Evolutionary conservation across 2,113 vertebrate species (phyloP).

Genomic region (Athene noctua): DNA sequence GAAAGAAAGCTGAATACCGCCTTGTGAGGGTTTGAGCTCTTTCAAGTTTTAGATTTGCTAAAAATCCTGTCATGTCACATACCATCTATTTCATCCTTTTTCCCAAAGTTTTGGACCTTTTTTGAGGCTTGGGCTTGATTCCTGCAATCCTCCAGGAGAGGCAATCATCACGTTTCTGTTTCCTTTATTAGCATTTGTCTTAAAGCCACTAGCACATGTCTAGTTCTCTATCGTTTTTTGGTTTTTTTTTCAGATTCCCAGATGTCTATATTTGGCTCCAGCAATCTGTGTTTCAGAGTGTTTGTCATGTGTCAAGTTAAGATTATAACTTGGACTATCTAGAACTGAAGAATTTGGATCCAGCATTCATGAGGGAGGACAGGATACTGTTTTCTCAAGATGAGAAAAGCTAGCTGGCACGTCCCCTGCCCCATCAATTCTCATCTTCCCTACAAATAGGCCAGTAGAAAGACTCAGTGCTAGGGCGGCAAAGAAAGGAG

Average conservation of each 20-base stretch:
- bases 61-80: conserved; percentile 26
- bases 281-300: conserved; percentile 46
- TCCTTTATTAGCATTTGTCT: conserved; percentile 63
- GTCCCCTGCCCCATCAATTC: neutral
- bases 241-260: neutral
- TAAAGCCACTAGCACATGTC: conserved; percentile 39
- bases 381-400: neutral
- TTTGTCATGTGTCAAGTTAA: conserved; percentile 55
- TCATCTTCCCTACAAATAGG: neutral
- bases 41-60: conserved; percentile 15
- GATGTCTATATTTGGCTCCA: conserved; percentile 58
- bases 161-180: conserved; percentile 39
- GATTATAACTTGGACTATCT: conserved; percentile 22
- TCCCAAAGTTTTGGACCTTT: conserved; percentile 27
- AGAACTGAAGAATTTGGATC: conserved; percentile 30
- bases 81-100: neutral
- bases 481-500: neutral
- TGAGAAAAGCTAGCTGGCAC: neutral
- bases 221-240: neutral
- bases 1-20: neutral
- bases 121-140: conserved; percentile 31
- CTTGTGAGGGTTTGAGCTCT: neutral
- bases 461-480: neutral
- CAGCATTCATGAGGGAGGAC: neutral
- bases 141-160: conserved; percentile 21